Conservation (phyloP, 2,888 invertebrate genomes). For the Melanostoma mellinum region DNA sequence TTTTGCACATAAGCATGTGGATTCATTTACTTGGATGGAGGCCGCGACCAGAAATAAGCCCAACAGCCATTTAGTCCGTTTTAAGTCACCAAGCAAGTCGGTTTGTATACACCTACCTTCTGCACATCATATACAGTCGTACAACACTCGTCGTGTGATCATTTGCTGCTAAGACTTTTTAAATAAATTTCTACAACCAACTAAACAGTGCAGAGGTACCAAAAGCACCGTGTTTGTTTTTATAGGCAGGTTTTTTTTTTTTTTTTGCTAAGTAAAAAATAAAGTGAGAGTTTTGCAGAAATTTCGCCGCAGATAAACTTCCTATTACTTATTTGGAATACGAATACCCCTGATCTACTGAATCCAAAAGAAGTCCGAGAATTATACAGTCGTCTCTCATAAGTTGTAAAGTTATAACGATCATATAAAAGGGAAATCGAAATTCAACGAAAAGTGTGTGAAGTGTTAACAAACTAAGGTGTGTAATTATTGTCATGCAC, state of each 20-base stretch:
- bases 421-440: constrained; percentile 70
- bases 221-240: constrained; percentile 46
- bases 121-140: constrained; percentile 23
- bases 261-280: constrained; percentile 27
- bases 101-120: constrained; percentile 51
- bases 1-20: constrained; percentile 64
- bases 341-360: constrained; percentile 18
- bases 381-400: constrained; percentile 33
- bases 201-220: constrained; percentile 14
- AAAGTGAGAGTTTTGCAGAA: constrained; percentile 69
- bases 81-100: constrained; percentile 71
- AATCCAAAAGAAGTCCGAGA: constrained; percentile 46
- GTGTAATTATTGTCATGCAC: constrained; percentile 32
- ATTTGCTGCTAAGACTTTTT: constrained; percentile 36
- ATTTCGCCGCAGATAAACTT: constrained; percentile 62
- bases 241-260: constrained; percentile 9
- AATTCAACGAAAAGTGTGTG: constrained; percentile 58
- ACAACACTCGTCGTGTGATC: constrained; percentile 63
- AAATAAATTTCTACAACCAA: constrained; percentile 34
- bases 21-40: constrained; percentile 58
- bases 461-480: constrained; percentile 49
- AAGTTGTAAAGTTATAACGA: constrained; percentile 27
- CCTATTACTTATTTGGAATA: constrained; percentile 15
- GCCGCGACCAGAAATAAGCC: constrained; percentile 65
- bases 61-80: constrained; percentile 68